Percentiles rank a stretch among this genome's conserved stretches.
phyloP scores from a whole-genome alignment of 2,797 vertebrate species.

The Halcyon chelicuti region DNA sequence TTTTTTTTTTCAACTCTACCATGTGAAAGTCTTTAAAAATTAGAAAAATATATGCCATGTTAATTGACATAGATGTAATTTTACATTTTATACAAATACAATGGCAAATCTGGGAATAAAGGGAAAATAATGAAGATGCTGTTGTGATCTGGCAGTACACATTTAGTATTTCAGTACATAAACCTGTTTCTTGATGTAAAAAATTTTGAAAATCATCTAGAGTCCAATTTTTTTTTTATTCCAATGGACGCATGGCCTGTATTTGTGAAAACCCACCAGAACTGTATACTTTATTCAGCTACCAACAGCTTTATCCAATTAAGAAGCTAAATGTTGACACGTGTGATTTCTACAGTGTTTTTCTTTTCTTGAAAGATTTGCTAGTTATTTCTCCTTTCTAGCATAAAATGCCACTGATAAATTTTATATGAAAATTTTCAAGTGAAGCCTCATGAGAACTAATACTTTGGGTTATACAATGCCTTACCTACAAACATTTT shows the following conservation, averaged over 20 bases:
- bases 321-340: rapidly evolving
- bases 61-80: not conserved
- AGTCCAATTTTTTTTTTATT: not conserved
- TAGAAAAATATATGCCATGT: not conserved
- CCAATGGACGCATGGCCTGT: not conserved
- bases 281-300: not conserved
- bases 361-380: not conserved
- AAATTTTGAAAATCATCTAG: not conserved
- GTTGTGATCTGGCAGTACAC: not conserved
- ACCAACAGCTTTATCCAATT: not conserved
- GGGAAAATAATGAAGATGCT: not conserved
- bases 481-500: not conserved
- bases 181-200: not conserved
- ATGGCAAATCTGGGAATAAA: not conserved
- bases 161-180: not conserved
- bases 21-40: not conserved
- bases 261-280: not conserved
- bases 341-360: not conserved
- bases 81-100: not conserved
- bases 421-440: not conserved
- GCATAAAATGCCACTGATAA: not conserved
- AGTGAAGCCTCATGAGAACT: not conserved
- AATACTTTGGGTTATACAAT: not conserved
- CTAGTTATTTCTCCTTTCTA: not conserved
- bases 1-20: not conserved